Percentiles rank a stretch among this genome's conserved stretches.
Evolutionary conservation across 2,888 invertebrate species (phyloP).

Genomic region (Orthonevra nobilis): DNA sequence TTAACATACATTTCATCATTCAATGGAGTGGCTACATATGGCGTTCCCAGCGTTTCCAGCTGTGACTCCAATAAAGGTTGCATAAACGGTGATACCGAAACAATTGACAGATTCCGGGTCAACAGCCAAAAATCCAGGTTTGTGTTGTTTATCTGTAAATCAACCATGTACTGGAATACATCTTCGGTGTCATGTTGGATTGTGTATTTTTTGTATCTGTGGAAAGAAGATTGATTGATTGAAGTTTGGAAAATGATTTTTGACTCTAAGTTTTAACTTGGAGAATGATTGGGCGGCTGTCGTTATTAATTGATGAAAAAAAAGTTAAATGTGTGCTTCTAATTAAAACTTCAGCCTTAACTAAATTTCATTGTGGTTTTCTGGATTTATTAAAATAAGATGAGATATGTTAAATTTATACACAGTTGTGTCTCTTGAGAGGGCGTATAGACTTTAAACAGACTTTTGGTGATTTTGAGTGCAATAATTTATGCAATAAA

Average conservation of each 20-base stretch:
- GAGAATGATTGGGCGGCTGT: too few relatives aligned
- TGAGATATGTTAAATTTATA: too few relatives aligned
- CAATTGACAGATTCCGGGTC: slow-evolving; percentile 77
- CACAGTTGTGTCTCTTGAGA: too few relatives aligned
- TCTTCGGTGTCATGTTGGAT: slow-evolving; percentile 75
- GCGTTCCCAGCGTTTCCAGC: slow-evolving; percentile 74
- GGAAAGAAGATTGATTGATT: slow-evolving; percentile 31
- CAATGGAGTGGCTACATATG: slow-evolving; percentile 74
- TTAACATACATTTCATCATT: slow-evolving; percentile 75
- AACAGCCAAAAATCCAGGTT: slow-evolving; percentile 79
- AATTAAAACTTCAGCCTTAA: too few relatives aligned
- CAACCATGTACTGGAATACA: slow-evolving; percentile 76
- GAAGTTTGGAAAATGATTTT: neutral
- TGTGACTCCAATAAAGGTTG: slow-evolving; percentile 75
- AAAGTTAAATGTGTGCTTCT: too few relatives aligned
- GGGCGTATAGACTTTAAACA: too few relatives aligned
- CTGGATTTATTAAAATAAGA: too few relatives aligned
- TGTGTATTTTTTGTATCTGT: slow-evolving; percentile 78
- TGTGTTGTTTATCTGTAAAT: slow-evolving; percentile 75
- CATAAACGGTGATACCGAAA: slow-evolving; percentile 76
- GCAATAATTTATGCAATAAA: too few relatives aligned
- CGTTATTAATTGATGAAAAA: too few relatives aligned
- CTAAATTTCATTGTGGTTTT: too few relatives aligned
- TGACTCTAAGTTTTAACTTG: neutral
- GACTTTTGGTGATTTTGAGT: too few relatives aligned